These are phyloP conservation scores for Zenarchopterus dispar DNA, from an alignment of 2,797 vertebrate genomes.

Conservation along the genomic window DNA sequence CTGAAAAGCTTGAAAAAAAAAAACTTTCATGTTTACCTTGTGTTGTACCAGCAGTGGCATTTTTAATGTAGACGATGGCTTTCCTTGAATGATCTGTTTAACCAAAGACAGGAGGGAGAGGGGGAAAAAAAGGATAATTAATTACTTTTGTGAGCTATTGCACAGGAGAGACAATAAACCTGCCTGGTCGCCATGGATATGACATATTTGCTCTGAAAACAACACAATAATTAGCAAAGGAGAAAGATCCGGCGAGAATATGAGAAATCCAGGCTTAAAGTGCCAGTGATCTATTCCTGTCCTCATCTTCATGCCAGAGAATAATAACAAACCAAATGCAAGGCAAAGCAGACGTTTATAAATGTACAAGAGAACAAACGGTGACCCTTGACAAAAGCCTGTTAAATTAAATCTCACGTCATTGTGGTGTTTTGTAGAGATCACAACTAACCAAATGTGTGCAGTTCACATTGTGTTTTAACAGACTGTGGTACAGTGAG, in stretches of 20 bases:
- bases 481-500: conserved; percentile 44
- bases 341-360: conserved; percentile 61
- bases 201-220: conserved; percentile 99
- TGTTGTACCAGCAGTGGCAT: conserved; percentile 89
- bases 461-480: conserved; percentile 31
- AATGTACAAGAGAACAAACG: conserved; percentile 48
- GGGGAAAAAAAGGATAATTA: conserved; percentile 94
- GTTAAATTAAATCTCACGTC: conserved; percentile 67
- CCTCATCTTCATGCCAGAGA: conserved; percentile 75
- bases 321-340: conserved; percentile 72
- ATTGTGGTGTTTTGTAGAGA: conserved; percentile 54
- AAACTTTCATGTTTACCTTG: conserved; percentile 93
- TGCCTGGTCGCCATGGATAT: conserved; percentile 99
- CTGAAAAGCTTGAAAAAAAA: conserved; percentile 70
- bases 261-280: conserved; percentile 98
- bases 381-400: conserved; percentile 58
- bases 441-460: conserved; percentile 61
- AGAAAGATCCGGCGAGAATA: conserved; percentile 99
- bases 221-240: conserved; percentile 99
- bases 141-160: conserved; percentile 99
- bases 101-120: conserved; percentile 94
- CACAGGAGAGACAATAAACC: conserved; percentile 99
- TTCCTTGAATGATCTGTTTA: conserved; percentile 99
- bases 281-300: conserved; percentile 92
- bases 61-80: conserved; percentile 91